phyloP scores from a whole-genome alignment of 1,140 invertebrate species.

The Pomacea maculata region DNA sequence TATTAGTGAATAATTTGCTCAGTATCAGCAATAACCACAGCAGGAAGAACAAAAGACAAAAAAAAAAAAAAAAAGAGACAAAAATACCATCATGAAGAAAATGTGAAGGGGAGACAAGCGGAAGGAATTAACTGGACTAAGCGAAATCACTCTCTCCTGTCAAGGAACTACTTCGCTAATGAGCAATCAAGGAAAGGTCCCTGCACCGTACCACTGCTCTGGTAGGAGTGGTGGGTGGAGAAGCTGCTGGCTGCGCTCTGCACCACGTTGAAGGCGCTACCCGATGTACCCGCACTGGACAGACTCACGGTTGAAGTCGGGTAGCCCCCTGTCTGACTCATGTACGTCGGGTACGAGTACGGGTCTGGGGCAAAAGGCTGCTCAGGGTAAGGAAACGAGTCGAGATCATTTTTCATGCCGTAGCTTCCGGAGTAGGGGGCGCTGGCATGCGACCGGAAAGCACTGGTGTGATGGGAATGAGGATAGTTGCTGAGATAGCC shows the following conservation, averaged over 20 bases:
- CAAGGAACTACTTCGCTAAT: no score
- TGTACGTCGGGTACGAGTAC: constrained; percentile 21
- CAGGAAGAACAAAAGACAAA: no score
- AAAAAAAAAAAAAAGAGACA: no score
- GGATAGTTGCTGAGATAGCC: constrained; percentile 26
- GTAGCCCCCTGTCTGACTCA: constrained; percentile 24
- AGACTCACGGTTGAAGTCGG: constrained; percentile 32
- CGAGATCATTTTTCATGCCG: constrained; percentile 50
- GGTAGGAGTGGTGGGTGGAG: constrained; percentile 20
- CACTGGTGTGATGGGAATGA: constrained; percentile 31
- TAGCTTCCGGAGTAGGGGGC: constrained; percentile 30
- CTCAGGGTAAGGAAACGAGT: constrained; percentile 43
- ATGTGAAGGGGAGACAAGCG: no score
- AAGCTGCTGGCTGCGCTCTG: constrained; percentile 37
- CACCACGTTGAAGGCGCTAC: constrained; percentile 60
- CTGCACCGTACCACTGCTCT: constrained; percentile 23
- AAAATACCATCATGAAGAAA: no score
- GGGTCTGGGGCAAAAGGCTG: constrained; percentile 33
- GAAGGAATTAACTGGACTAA: no score
- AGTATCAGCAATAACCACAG: no score
- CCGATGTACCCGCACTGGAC: constrained; percentile 24
- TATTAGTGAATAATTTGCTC: no score
- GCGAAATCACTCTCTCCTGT: no score
- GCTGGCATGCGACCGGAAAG: constrained; percentile 41
- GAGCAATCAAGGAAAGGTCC: background rate